Evolutionary conservation across 1,140 invertebrate species (phyloP).

Genomic region (Melanaphis sacchari): DNA sequence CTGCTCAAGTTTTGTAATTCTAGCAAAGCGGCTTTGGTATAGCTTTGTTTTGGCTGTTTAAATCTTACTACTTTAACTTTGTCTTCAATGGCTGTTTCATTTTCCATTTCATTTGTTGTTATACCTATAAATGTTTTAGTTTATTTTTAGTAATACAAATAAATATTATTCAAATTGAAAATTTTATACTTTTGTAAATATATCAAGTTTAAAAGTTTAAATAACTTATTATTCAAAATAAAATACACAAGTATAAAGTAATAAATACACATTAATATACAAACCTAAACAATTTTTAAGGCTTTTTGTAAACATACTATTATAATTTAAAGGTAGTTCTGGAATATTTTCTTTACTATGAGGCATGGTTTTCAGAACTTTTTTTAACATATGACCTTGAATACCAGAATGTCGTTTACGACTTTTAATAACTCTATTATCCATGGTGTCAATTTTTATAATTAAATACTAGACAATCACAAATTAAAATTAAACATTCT

Average conservation of each 20-base stretch:
- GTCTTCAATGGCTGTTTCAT: slow-evolving; percentile 36
- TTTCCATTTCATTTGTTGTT: slow-evolving; percentile 41
- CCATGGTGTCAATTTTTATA: slow-evolving; percentile 35
- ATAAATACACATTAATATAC: slow-evolving; percentile 1
- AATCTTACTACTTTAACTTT: slow-evolving; percentile 52
- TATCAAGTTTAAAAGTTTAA: background rate
- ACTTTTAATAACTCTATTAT: slow-evolving; percentile 29
- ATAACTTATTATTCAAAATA: background rate
- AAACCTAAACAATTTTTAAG: slow-evolving; percentile 47
- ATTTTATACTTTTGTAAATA: background rate
- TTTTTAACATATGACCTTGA: slow-evolving; percentile 45
- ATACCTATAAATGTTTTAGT: slow-evolving; percentile 15
- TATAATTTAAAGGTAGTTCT: slow-evolving; percentile 40
- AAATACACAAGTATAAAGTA: background rate
- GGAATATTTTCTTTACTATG: slow-evolving; percentile 48
- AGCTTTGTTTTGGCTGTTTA: slow-evolving; percentile 32
- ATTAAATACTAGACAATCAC: background rate
- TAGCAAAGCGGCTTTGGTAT: slow-evolving; percentile 49
- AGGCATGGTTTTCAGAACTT: slow-evolving; percentile 52
- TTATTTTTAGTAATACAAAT: background rate
- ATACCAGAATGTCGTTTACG: slow-evolving; percentile 42
- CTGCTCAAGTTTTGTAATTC: slow-evolving; percentile 52
- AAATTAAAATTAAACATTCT: slow-evolving; percentile 29
- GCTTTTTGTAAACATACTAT: background rate
- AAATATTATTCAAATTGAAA: background rate